phyloP scores from a whole-genome alignment of 30 jellyfish, hydroid and myxozoan genomes.

The Aurelia aurita complex sp. Pacific region DNA sequence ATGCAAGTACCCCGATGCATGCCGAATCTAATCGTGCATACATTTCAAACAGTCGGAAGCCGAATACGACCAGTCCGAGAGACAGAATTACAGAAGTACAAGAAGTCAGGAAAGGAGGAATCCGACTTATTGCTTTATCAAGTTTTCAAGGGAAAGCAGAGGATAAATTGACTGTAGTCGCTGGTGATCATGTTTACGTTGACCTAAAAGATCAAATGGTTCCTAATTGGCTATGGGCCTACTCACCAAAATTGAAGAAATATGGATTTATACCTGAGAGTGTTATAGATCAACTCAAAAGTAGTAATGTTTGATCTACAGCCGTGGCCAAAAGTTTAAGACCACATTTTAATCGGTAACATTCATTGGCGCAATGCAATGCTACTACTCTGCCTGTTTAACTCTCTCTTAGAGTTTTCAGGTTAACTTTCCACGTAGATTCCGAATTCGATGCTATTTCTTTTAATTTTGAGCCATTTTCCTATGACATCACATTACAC shows the following conservation, averaged over 20 bases:
- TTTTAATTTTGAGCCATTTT: no score
- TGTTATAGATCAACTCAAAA: conserved; percentile 38
- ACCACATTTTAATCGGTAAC: no score
- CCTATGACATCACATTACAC: no score
- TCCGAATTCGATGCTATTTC: no score
- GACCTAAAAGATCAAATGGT: conserved; percentile 41
- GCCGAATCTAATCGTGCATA: no score
- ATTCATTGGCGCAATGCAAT: no score
- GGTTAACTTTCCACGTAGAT: no score
- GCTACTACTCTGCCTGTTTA: no score
- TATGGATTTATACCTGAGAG: conserved; percentile 80
- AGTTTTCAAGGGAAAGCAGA: conserved; percentile 48
- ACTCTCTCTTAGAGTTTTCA: no score
- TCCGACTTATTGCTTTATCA: conserved; percentile 62
- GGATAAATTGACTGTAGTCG: conserved; percentile 59
- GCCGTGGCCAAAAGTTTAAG: not conserved
- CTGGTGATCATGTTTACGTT: conserved; percentile 76
- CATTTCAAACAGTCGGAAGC: no score
- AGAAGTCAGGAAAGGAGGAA: not conserved
- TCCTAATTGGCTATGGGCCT: conserved; percentile 85
- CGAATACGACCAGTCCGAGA: no score
- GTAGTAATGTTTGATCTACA: conserved; percentile 15
- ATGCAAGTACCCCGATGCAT: no score
- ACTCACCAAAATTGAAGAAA: conserved; percentile 55
- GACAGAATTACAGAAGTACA: not conserved